A percentile compares a stretch with the other conserved stretches of the same genome.
Evolutionary conservation across 2,797 vertebrate species (phyloP).

Genomic region (Intellagama lesueurii): DNA sequence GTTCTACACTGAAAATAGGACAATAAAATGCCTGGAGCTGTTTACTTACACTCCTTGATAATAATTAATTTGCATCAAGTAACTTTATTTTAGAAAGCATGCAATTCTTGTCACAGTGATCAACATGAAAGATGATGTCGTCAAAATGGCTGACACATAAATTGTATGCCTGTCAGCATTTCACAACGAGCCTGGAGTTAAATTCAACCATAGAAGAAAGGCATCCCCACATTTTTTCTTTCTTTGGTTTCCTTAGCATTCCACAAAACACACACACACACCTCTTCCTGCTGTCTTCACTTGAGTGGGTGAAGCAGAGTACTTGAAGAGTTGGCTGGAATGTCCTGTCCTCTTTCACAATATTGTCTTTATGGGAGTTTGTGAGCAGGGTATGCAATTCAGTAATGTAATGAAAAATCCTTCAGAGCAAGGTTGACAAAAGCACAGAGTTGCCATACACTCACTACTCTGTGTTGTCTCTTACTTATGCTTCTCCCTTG

Average conservation of each 20-base stretch:
- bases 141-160: constrained; percentile 30
- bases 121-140: constrained; percentile 11
- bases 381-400: background rate
- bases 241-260: background rate
- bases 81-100: constrained; percentile 30
- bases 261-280: background rate
- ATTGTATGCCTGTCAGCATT: constrained; percentile 25
- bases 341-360: background rate
- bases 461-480: background rate
- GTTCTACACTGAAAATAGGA: constrained; percentile 11
- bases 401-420: background rate
- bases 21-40: background rate
- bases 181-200: constrained; percentile 2
- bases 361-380: background rate
- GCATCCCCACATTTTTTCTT: background rate
- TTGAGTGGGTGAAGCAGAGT: background rate
- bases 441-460: background rate
- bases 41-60: background rate
- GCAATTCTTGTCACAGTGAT: constrained; percentile 26
- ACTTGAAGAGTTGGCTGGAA: background rate
- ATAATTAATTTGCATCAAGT: constrained; percentile 1
- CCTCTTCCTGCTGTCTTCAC: background rate
- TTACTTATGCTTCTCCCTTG: background rate
- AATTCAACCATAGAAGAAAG: background rate
- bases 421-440: background rate